These are phyloP conservation scores for Phylloscopus whistleri DNA, from an alignment of 2,113 vertebrate species.

Conservation along the genomic window DNA sequence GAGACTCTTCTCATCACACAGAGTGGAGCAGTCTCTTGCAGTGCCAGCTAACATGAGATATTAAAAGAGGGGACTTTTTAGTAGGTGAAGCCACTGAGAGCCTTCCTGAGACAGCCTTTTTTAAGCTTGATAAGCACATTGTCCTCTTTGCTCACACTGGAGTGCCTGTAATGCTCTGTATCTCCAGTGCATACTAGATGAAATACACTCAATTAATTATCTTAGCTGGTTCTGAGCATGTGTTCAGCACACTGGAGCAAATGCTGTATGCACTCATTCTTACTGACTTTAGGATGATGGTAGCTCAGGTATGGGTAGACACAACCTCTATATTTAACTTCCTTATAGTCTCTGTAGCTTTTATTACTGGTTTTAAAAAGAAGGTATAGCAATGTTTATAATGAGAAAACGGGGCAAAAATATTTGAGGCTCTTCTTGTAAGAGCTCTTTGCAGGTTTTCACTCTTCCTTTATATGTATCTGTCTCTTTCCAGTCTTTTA, in stretches of 20 bases:
- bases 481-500: neutral
- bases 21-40: fast-evolving
- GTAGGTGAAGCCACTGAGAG: neutral
- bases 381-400: neutral
- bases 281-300: neutral
- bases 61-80: neutral
- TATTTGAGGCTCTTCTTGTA: neutral
- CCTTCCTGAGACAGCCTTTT: neutral
- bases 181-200: neutral
- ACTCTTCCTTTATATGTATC: neutral
- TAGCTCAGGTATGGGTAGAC: neutral
- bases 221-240: neutral
- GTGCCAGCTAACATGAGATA: neutral
- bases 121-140: neutral
- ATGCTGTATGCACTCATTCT: neutral
- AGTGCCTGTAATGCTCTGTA: neutral
- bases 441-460: neutral
- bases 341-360: neutral
- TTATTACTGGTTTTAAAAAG: neutral
- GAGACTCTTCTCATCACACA: neutral
- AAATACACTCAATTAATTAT: neutral
- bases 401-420: neutral
- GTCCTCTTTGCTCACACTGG: neutral
- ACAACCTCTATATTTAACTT: neutral
- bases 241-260: neutral